Base-by-base conservation (phyloP, 2,113 vertebrate species). In the Cardinalis cardinalis region DNA sequence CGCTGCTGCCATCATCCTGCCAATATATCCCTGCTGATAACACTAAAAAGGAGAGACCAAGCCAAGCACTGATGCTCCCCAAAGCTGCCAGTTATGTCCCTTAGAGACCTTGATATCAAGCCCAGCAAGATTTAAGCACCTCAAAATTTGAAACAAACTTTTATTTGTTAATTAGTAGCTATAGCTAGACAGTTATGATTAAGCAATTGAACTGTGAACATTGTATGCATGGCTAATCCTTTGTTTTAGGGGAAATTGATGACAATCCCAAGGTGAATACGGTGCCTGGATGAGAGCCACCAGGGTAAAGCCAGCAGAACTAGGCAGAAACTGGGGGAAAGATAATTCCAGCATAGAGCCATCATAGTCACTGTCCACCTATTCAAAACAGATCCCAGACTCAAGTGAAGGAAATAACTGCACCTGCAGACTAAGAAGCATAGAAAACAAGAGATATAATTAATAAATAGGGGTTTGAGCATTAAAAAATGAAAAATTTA, bases 91-190 rank as follows among this genome's bases (percentile, higher is more conserved):
- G 19, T 31, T 86, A 23, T 9, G 12, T 28, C 34, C 31, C 34
- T 69, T 69, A n/a, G 80, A 75, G 40, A 32, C 9, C 16, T 12
- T 60, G 19, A 25, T 44, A 52, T 44, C 8, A 15, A 66, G 14
- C 5, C 20, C 0, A 0, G 26, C 17, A 53, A 68, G 46, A 46
- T 60, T 46, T 40, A n/a, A 68, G 9, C 17, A 14, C 38, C n/a
- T 59, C 19, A 66, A 52, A n/a, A 59, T 52, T 34, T 34, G 20
- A 66, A 46, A 36, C 25, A 40, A 74, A 40, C 10, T 31, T 40
- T 26, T 5, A 18, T 14, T 24, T 52, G 29, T 46, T 46, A 21
- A 73, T 52, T n/a, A 60, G 17, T 23, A 53, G 29, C 60, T 52
- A 18, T 12, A 40, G 19, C 16, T 88, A 46, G 28, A 40, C 24